phyloP scores from a whole-genome alignment of 2,888 invertebrate genomes.

The Hyposoter dolosus region DNA sequence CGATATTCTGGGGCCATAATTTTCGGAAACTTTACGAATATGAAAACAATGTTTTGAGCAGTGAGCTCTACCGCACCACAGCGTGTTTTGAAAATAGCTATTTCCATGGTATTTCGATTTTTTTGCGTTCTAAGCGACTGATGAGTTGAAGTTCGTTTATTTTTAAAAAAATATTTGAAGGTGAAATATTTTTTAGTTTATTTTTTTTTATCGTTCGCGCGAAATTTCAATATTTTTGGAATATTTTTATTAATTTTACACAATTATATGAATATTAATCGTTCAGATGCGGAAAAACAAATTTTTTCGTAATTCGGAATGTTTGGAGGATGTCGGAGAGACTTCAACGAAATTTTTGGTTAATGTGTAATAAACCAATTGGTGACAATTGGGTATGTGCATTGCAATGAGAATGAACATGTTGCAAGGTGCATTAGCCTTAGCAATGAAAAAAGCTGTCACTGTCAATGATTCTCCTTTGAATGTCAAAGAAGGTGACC shows the following conservation, averaged over 20 bases:
- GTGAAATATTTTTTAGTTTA: neutral
- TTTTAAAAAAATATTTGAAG: neutral
- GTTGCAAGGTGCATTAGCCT: slow-evolving; percentile 61
- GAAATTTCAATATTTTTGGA: neutral
- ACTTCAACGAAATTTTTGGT: neutral
- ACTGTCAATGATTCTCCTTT: slow-evolving; percentile 66
- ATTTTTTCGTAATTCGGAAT: neutral
- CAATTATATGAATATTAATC: neutral
- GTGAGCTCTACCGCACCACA: neutral
- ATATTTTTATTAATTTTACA: neutral
- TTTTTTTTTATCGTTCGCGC: neutral
- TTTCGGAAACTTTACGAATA: neutral
- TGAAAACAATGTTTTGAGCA: neutral
- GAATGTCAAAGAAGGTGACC: slow-evolving; percentile 80
- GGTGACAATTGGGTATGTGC: neutral
- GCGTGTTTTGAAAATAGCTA: neutral
- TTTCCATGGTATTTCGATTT: neutral
- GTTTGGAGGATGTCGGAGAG: neutral
- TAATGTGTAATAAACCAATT: neutral
- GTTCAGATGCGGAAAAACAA: neutral
- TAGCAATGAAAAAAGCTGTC: slow-evolving; percentile 69
- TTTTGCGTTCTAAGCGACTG: neutral
- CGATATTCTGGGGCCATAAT: neutral
- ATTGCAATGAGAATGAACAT: neutral
- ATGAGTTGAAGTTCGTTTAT: neutral